Percentiles rank a stretch among this genome's conserved stretches.
Evolutionary conservation across 1,140 invertebrate species (phyloP).

Genomic region (Drosophila sp.): DNA sequence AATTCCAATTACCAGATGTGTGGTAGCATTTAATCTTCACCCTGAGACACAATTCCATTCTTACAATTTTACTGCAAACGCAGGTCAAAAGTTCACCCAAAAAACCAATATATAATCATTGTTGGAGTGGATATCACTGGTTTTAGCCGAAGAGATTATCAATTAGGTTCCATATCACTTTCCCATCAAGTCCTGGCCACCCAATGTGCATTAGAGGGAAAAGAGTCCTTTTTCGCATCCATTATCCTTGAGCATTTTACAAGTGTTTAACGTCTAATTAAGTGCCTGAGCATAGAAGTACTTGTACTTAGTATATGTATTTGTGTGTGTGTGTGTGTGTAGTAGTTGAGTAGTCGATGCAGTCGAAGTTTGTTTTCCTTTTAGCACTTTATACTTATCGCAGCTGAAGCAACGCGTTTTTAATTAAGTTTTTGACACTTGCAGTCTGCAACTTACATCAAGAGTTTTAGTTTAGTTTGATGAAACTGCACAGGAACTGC

Average conservation of each 20-base stretch:
- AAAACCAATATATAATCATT: no score
- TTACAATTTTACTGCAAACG: no score
- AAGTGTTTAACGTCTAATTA: conserved; percentile 81
- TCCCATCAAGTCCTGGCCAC: conserved; percentile 21
- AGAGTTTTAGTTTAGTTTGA: neutral
- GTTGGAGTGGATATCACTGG: neutral
- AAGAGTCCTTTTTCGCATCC: conserved; percentile 53
- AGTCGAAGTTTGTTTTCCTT: conserved; percentile 52
- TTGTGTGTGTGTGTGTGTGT: conserved; percentile 13
- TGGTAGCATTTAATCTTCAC: neutral
- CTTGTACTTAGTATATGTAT: conserved; percentile 7
- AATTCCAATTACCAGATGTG: neutral
- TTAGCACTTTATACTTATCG: conserved; percentile 45
- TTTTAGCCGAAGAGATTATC: neutral
- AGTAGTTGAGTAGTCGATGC: conserved; percentile 40
- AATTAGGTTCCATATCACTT: neutral
- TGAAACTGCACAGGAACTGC: neutral
- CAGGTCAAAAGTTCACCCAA: no score
- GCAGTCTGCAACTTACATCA: conserved; percentile 34
- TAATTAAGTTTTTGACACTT: conserved; percentile 81
- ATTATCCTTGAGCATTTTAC: conserved; percentile 78
- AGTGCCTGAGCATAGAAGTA: conserved; percentile 71
- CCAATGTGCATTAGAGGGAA: conserved; percentile 29
- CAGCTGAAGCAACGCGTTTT: conserved; percentile 65
- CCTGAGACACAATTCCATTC: no score